These are phyloP conservation scores for Scolopax mira DNA, from an alignment of 2,113 vertebrate genomes.

Conservation along the genomic window DNA sequence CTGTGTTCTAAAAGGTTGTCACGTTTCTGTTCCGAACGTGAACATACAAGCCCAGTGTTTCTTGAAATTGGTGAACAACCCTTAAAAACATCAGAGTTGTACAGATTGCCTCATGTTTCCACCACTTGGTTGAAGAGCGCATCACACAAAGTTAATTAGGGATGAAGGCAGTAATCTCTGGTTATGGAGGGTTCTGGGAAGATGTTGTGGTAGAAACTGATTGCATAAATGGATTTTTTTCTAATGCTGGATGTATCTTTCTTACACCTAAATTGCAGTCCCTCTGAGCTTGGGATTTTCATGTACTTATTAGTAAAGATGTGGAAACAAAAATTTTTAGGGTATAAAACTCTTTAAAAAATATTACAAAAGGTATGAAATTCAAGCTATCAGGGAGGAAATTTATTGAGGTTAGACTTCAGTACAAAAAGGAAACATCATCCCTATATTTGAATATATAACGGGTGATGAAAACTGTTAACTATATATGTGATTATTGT, in stretches of 20 bases:
- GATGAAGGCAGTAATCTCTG: not conserved
- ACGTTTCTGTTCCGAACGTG: not conserved
- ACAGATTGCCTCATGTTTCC: not conserved
- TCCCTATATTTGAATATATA: not conserved
- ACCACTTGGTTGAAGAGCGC: not conserved
- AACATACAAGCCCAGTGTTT: not conserved
- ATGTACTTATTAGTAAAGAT: not conserved
- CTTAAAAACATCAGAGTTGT: not conserved
- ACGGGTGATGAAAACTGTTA: not conserved
- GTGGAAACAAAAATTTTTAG: not conserved
- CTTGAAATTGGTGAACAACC: not conserved
- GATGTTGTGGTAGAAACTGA: not conserved
- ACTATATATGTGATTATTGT: not conserved
- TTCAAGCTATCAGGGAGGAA: not conserved
- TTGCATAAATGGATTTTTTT: not conserved
- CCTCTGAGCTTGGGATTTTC: not conserved
- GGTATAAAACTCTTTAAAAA: not conserved
- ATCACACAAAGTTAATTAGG: not conserved
- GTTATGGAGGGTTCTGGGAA: not conserved
- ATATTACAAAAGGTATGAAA: not conserved
- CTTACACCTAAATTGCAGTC: not conserved
- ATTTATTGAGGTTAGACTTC: not conserved
- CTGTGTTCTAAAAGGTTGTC: not conserved
- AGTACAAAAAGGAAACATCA: not conserved
- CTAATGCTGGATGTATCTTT: not conserved